A percentile compares a stretch with the other conserved stretches of the same genome.
Evolutionary conservation across 2,888 invertebrate genomes (phyloP).

Genomic region (Melanchra persicariae): DNA sequence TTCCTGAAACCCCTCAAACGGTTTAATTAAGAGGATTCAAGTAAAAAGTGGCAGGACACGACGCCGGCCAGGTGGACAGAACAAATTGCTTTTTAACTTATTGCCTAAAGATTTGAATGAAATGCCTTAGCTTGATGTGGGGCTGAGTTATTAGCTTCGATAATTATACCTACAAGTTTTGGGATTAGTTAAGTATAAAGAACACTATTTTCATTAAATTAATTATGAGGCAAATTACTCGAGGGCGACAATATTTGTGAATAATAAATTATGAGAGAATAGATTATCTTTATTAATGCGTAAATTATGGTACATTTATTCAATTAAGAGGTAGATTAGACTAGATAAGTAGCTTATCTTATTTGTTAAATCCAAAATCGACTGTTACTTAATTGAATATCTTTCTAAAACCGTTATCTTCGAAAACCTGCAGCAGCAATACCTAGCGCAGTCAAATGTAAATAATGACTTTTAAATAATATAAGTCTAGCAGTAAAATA

Average conservation of each 20-base stretch:
- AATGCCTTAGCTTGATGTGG: slow-evolving; percentile 23
- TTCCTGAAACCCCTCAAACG: slow-evolving; percentile 72
- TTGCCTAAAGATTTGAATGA: slow-evolving; percentile 44
- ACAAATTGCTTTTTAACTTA: slow-evolving; percentile 62
- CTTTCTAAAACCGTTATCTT: not conserved
- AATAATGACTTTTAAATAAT: slow-evolving; percentile 35
- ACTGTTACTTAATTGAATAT: not conserved
- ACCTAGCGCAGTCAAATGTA: slow-evolving; percentile 4
- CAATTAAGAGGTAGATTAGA: too few relatives aligned
- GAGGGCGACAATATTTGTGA: too few relatives aligned
- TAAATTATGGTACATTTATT: too few relatives aligned
- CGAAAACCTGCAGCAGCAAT: slow-evolving; percentile 3
- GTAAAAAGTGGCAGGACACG: slow-evolving; percentile 63
- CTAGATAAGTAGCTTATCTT: not conserved
- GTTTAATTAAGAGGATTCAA: slow-evolving; percentile 76
- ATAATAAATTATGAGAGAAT: too few relatives aligned
- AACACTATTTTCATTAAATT: too few relatives aligned
- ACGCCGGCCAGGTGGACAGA: slow-evolving; percentile 36
- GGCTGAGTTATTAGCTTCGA: not conserved
- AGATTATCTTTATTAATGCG: too few relatives aligned
- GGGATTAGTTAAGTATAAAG: too few relatives aligned
- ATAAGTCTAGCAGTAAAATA: slow-evolving; percentile 19
- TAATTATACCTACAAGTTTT: too few relatives aligned
- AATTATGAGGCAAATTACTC: too few relatives aligned
- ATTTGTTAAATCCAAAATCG: not conserved